Conservation (phyloP, 2,113 vertebrate genomes). For the Caracal caracal region DNA sequence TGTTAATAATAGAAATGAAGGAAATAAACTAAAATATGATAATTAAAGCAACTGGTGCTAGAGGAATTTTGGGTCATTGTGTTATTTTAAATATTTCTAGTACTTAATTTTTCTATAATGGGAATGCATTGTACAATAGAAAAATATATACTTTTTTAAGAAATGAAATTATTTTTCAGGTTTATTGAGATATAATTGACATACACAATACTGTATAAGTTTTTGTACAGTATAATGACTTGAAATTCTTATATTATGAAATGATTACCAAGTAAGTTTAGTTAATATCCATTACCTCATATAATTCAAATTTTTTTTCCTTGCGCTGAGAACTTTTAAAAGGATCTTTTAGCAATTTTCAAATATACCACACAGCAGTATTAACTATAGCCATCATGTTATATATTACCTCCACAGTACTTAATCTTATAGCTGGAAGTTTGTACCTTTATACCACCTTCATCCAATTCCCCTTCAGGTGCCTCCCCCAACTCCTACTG, state of each 20-base stretch:
- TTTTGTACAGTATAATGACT: not conserved
- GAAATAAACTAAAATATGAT: not conserved
- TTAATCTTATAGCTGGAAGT: not conserved
- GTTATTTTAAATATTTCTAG: conserved; percentile 20
- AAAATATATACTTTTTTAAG: not conserved
- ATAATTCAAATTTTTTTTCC: not conserved
- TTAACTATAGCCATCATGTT: not conserved
- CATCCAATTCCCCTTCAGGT: not conserved
- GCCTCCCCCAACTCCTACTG: not conserved
- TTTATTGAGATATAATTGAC: not conserved
- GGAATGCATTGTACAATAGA: conserved; percentile 21
- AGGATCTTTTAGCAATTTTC: not conserved
- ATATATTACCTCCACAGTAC: not conserved
- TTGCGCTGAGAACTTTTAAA: not conserved
- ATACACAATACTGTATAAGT: not conserved
- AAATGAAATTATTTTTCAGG: not conserved
- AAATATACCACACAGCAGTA: not conserved
- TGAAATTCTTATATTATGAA: not conserved
- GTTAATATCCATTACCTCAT: not conserved
- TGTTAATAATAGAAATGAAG: conserved; percentile 25
- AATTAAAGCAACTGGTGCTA: not conserved
- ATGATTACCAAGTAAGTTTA: not conserved
- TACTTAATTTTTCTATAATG: conserved; percentile 27
- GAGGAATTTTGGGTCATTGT: not conserved
- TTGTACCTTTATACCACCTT: not conserved